Evolutionary conservation across 2,113 vertebrate genomes (phyloP).

Genomic region (Siniperca knerii): DNA sequence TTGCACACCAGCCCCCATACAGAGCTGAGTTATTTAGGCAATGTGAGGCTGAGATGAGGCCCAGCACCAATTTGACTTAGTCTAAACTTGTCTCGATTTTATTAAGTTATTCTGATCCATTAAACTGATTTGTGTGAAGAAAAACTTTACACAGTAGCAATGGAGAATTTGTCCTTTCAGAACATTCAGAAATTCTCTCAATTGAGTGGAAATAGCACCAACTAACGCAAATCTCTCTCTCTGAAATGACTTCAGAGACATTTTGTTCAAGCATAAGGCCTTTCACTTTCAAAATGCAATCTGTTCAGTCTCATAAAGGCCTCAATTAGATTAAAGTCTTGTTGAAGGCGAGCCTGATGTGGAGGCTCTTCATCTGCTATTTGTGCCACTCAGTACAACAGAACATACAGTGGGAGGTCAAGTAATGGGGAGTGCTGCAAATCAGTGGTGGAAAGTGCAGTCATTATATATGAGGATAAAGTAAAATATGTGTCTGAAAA

Average conservation of each 20-base stretch:
- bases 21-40: background rate
- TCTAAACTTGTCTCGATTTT: background rate
- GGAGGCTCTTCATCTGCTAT: slow-evolving; percentile 39
- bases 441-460: slow-evolving; percentile 24
- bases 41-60: background rate
- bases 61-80: slow-evolving; percentile 5
- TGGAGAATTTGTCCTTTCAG: slow-evolving; percentile 16
- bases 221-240: slow-evolving; percentile 30
- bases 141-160: background rate
- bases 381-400: slow-evolving; percentile 33
- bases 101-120: slow-evolving; percentile 27
- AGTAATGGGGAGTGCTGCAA: slow-evolving; percentile 26
- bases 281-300: slow-evolving; percentile 54
- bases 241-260: slow-evolving; percentile 35
- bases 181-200: background rate
- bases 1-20: background rate
- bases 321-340: slow-evolving; percentile 41
- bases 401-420: slow-evolving; percentile 40
- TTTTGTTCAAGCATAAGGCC: slow-evolving; percentile 25
- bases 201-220: slow-evolving; percentile 23
- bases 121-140: slow-evolving; percentile 15
- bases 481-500: slow-evolving; percentile 51
- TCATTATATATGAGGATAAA: slow-evolving; percentile 38
- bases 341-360: slow-evolving; percentile 26
- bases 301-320: slow-evolving; percentile 55